A percentile compares a stretch with the other conserved stretches of the same genome.
These are phyloP conservation scores for Orestias chungarensis DNA, from an alignment of 2,797 vertebrate species.

Conservation along the genomic window DNA sequence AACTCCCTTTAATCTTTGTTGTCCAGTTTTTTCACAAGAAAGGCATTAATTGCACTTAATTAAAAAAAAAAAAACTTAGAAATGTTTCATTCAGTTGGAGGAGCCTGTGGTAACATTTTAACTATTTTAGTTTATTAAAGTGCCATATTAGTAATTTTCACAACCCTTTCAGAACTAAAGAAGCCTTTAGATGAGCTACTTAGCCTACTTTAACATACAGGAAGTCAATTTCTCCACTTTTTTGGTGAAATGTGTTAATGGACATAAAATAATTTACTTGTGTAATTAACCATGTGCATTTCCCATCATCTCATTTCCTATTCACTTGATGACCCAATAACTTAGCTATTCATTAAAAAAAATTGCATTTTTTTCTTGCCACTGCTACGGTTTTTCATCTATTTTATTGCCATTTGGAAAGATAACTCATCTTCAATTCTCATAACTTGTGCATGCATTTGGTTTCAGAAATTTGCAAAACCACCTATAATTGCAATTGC, in stretches of 20 bases:
- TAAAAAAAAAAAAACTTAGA: background rate
- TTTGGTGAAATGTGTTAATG: background rate
- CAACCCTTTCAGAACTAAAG: background rate
- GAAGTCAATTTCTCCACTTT: background rate
- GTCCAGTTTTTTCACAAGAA: background rate
- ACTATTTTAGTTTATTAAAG: background rate
- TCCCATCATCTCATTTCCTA: background rate
- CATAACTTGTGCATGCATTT: too few species aligned
- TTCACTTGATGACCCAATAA: background rate
- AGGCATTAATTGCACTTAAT: background rate
- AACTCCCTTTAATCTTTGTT: background rate
- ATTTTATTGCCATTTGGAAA: background rate
- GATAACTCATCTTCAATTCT: too few species aligned
- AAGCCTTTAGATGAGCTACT: background rate
- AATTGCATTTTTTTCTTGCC: background rate
- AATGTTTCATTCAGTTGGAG: background rate
- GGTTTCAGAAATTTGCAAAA: too few species aligned
- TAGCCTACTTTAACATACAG: background rate
- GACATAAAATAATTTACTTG: background rate
- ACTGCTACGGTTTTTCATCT: background rate
- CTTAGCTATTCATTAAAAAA: background rate
- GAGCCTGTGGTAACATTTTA: background rate
- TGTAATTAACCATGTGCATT: background rate
- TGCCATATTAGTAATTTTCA: background rate
- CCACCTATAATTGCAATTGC: too few species aligned